phyloP scores from a whole-genome alignment of 2,797 vertebrate genomes.

The Garrulus glandarius region DNA sequence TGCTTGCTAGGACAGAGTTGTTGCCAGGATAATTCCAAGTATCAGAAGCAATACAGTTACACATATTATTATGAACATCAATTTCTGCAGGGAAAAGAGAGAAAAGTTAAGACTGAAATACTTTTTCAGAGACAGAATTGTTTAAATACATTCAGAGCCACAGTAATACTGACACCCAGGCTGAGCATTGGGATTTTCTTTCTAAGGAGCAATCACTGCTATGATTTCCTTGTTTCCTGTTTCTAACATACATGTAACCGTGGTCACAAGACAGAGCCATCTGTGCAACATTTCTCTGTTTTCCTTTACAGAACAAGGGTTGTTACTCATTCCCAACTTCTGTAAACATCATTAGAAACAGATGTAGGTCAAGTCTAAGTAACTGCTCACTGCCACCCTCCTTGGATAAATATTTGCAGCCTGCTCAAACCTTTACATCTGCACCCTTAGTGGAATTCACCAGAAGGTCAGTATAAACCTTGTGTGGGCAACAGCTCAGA shows the following conservation, averaged over 20 bases:
- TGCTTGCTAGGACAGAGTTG: conserved; percentile 69
- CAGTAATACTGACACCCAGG: not conserved
- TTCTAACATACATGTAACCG: not conserved
- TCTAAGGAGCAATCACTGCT: not conserved
- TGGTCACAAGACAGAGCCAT: not conserved
- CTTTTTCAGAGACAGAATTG: not conserved
- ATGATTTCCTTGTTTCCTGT: not conserved
- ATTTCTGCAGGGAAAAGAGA: conserved; percentile 81
- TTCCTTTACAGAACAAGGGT: not conserved
- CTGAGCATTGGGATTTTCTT: not conserved
- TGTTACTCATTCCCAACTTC: not conserved
- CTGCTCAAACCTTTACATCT: not conserved
- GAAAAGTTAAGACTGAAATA: conserved; percentile 29
- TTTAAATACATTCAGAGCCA: not conserved
- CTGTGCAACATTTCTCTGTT: not conserved
- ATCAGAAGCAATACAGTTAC: conserved; percentile 79
- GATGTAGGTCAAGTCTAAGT: not conserved
- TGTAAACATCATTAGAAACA: not conserved
- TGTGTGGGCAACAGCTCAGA: not conserved
- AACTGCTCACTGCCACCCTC: not conserved
- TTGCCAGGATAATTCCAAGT: conserved; percentile 83
- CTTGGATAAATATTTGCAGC: conserved; percentile 5
- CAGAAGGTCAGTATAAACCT: not conserved
- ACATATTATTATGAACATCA: conserved; percentile 81
- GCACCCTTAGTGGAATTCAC: not conserved